phyloP scores from a whole-genome alignment of 2,797 vertebrate genomes.

The Rhyacichthys aspro region DNA sequence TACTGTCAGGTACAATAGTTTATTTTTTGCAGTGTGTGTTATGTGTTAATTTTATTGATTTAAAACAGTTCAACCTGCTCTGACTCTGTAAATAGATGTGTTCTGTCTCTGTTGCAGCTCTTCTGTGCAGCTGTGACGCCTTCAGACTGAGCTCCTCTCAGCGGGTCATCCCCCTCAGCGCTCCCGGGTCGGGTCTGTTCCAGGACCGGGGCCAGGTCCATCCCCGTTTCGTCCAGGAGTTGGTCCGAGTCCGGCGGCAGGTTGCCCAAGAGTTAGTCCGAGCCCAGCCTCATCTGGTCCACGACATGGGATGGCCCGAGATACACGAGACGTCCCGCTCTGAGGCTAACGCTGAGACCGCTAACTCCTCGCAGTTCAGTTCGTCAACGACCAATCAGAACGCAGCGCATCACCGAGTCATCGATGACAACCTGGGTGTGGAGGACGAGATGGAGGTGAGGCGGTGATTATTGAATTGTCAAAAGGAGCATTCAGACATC shows the following conservation, averaged over 20 bases:
- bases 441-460: constrained; percentile 72
- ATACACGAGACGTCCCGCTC: constrained; percentile 47
- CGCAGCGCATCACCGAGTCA: not conserved
- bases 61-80: too few relatives aligned
- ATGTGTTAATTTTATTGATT: too few relatives aligned
- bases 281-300: constrained; percentile 65
- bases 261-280: constrained; percentile 47
- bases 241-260: constrained; percentile 57
- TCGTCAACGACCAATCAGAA: constrained; percentile 6
- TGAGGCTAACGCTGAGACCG: constrained; percentile 22
- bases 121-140: constrained; percentile 46
- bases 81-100: too few relatives aligned
- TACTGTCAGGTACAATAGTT: too few relatives aligned
- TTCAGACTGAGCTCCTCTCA: constrained; percentile 35
- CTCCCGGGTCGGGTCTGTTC: constrained; percentile 13
- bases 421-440: constrained; percentile 45
- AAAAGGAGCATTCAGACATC: too few relatives aligned
- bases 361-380: constrained; percentile 35
- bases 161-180: constrained; percentile 17
- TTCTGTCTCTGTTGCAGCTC: constrained; percentile 23
- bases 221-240: constrained; percentile 41
- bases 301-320: constrained; percentile 65
- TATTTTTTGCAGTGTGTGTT: too few relatives aligned
- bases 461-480: too few relatives aligned
- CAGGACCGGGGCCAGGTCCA: constrained; percentile 27